Evolutionary conservation across 2,113 vertebrate genomes (phyloP).

Genomic region (Mobula birostris): DNA sequence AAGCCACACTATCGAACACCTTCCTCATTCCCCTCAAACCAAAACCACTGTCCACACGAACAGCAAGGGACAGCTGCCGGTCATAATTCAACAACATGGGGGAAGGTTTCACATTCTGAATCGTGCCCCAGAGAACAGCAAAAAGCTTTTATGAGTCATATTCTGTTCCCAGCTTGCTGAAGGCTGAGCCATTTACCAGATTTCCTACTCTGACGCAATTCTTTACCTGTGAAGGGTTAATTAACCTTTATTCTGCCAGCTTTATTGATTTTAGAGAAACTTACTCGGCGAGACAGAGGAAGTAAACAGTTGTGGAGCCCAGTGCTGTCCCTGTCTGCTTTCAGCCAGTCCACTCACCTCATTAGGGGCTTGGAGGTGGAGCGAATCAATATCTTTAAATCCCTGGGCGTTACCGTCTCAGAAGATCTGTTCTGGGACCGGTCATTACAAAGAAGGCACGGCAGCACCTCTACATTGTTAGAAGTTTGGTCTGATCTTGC

Average conservation of each 20-base stretch:
- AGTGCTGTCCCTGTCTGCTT: too few species aligned
- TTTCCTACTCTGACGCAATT: not conserved
- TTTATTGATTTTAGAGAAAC: not conserved
- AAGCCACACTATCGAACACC: not conserved
- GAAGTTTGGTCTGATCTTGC: too few species aligned
- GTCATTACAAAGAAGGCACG: too few species aligned
- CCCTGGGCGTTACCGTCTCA: too few species aligned
- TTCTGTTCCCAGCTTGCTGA: too few species aligned
- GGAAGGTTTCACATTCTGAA: too few species aligned
- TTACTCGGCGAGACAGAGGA: not conserved
- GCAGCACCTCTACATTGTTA: too few species aligned
- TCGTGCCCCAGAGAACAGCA: not conserved
- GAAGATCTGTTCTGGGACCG: too few species aligned
- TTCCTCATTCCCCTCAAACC: not conserved
- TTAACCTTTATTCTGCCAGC: not conserved
- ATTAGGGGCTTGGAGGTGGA: too few species aligned
- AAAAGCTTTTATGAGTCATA: constrained; percentile 21
- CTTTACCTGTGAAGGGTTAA: not conserved
- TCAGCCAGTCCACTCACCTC: too few species aligned
- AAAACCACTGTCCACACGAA: not conserved
- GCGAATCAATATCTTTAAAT: too few species aligned
- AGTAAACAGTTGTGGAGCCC: not conserved
- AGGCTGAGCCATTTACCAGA: not conserved
- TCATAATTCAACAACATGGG: not conserved
- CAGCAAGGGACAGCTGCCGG: too few species aligned